phyloP scores from a whole-genome alignment of 1,140 invertebrate genomes.

The Amyelois transitella region DNA sequence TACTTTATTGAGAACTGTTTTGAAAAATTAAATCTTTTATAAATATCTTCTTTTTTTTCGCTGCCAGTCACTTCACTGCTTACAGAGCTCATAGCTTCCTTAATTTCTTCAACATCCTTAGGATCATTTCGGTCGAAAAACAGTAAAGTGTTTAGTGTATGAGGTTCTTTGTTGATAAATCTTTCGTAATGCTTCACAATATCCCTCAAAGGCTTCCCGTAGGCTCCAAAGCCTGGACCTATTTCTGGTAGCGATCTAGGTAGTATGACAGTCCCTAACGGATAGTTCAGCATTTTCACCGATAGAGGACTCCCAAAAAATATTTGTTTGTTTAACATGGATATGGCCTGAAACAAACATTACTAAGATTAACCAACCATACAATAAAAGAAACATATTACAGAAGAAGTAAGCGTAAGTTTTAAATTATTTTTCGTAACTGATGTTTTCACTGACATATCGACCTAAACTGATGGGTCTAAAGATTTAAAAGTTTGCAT shows the following conservation, averaged over 20 bases:
- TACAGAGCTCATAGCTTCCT: conserved; percentile 5
- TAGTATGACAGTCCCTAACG: conserved; percentile 19
- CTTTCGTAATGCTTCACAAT: conserved; percentile 43
- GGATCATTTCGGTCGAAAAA: not conserved
- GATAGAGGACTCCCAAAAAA: conserved; percentile 37
- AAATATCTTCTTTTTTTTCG: conserved; percentile 3
- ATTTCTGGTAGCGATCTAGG: conserved; percentile 42
- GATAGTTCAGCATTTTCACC: conserved; percentile 27
- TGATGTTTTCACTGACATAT: no score
- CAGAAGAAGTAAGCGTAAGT: no score
- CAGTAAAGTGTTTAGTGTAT: conserved; percentile 16
- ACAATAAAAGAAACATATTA: not conserved
- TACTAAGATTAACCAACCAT: not conserved
- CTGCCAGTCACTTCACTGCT: conserved; percentile 6
- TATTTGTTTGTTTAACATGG: conserved; percentile 47
- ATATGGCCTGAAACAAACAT: conserved; percentile 45
- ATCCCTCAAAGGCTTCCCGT: conserved; percentile 39
- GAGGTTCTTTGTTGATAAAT: conserved; percentile 25
- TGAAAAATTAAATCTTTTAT: not conserved
- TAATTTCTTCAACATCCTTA: not conserved
- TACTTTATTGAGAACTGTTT: not conserved
- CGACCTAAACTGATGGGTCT: no score
- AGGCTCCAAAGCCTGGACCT: conserved; percentile 38
- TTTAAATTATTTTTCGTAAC: no score
- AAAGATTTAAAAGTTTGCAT: no score